A percentile compares a stretch with the other conserved stretches of the same genome.
These are phyloP conservation scores for Cephus pulcher DNA, from an alignment of 2,888 invertebrate genomes.

Conservation along the genomic window DNA sequence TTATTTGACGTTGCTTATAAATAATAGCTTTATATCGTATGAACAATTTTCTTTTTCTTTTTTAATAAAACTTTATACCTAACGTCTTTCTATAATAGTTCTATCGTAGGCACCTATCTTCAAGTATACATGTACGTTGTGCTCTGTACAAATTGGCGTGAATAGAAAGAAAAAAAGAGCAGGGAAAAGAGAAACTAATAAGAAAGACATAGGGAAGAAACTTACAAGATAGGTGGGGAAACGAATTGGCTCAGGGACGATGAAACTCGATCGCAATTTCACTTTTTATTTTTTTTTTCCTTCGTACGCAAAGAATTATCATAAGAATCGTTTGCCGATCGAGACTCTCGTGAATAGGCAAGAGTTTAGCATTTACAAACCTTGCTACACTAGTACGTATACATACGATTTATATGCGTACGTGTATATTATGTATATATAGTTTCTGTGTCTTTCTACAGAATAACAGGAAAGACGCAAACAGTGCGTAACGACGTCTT, in stretches of 20 bases:
- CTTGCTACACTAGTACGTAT: slow-evolving; percentile 38
- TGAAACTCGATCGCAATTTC: neutral
- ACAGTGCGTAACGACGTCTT: neutral
- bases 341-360: slow-evolving; percentile 28
- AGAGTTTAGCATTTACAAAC: slow-evolving; percentile 49
- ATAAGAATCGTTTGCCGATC: neutral
- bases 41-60: slow-evolving; percentile 44
- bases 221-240: neutral
- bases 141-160: slow-evolving; percentile 47
- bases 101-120: neutral
- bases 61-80: slow-evolving; percentile 12
- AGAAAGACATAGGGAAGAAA: slow-evolving; percentile 4
- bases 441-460: neutral
- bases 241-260: neutral
- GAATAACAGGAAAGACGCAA: neutral
- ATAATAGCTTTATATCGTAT: slow-evolving; percentile 48
- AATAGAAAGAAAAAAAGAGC: slow-evolving; percentile 30
- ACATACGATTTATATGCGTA: neutral
- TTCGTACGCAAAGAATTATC: neutral
- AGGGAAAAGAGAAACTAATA: slow-evolving; percentile 7
- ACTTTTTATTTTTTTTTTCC: neutral
- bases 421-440: neutral
- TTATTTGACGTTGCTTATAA: slow-evolving; percentile 60
- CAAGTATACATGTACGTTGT: slow-evolving; percentile 26
- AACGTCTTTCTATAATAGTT: neutral